A percentile compares a stretch with the other conserved stretches of the same genome.
Conservation (phyloP, 2,797 vertebrate genomes). For the Poeciliopsis paucimaculata region DNA sequence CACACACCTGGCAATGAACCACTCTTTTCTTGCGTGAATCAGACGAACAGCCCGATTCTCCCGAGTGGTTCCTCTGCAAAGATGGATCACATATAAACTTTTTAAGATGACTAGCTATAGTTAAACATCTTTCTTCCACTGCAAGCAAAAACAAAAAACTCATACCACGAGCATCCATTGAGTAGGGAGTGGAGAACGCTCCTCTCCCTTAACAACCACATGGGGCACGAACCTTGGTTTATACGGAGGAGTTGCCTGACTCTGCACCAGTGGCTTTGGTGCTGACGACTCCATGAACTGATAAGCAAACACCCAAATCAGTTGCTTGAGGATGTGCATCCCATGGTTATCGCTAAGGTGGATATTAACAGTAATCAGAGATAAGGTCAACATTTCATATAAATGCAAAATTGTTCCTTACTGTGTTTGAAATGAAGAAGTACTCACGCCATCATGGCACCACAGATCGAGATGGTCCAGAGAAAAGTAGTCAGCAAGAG, state of each 20-base stretch:
- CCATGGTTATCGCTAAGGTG: neutral
- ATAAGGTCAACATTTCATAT: no score
- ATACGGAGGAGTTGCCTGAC: neutral
- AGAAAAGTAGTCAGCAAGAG: no score
- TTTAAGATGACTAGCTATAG: neutral
- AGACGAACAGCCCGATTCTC: accelerated
- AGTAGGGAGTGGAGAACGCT: neutral
- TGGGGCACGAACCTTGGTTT: neutral
- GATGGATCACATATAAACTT: accelerated
- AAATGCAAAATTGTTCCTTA: no score
- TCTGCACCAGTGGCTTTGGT: neutral
- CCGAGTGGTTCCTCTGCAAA: neutral
- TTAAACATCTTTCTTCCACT: neutral
- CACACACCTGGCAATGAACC: neutral
- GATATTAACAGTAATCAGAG: neutral
- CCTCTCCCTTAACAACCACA: neutral
- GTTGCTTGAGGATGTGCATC: neutral
- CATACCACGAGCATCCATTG: neutral
- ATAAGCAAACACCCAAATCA: neutral
- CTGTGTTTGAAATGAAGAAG: no score
- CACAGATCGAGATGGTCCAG: no score
- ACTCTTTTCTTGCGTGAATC: neutral
- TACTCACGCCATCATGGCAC: no score
- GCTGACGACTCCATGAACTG: neutral
- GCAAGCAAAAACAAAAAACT: neutral